A percentile compares a stretch with the other conserved stretches of the same genome.
These are phyloP conservation scores for Prosapia bicincta DNA, from an alignment of 2,888 invertebrate genomes.

Conservation along the genomic window DNA sequence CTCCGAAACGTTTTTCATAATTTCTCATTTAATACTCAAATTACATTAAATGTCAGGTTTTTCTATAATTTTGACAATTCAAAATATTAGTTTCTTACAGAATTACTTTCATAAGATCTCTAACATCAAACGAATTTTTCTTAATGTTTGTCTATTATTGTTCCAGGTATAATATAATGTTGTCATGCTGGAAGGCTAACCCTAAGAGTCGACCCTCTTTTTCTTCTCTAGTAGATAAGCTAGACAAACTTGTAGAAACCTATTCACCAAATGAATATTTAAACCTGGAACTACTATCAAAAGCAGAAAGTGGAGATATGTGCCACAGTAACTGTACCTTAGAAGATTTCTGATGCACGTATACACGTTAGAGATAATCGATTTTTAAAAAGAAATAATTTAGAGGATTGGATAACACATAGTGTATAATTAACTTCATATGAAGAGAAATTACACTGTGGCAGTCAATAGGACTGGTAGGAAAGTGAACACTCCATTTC, in stretches of 20 bases:
- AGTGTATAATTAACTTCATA: too few species aligned
- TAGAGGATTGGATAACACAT: too few species aligned
- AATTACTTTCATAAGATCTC: not conserved
- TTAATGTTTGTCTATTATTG: constrained; percentile 20
- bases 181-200: constrained; percentile 66
- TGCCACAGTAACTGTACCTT: too few species aligned
- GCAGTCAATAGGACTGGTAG: too few species aligned
- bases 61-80: not conserved
- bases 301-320: not conserved
- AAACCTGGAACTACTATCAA: constrained; percentile 19
- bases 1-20: too few species aligned
- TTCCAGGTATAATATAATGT: constrained; percentile 71
- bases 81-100: not conserved
- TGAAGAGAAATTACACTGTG: too few species aligned
- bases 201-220: constrained; percentile 72
- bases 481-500: too few species aligned
- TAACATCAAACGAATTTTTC: not conserved
- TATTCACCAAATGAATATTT: constrained; percentile 27
- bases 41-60: not conserved
- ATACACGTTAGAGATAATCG: too few species aligned
- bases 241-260: constrained; percentile 51
- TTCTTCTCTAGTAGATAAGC: constrained; percentile 52
- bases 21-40: too few species aligned
- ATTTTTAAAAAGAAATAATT: too few species aligned
- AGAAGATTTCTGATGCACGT: too few species aligned